These are phyloP conservation scores for Stylophora pistillata DNA, from an alignment of 64 coral and sea anemone species.

Conservation along the genomic window DNA sequence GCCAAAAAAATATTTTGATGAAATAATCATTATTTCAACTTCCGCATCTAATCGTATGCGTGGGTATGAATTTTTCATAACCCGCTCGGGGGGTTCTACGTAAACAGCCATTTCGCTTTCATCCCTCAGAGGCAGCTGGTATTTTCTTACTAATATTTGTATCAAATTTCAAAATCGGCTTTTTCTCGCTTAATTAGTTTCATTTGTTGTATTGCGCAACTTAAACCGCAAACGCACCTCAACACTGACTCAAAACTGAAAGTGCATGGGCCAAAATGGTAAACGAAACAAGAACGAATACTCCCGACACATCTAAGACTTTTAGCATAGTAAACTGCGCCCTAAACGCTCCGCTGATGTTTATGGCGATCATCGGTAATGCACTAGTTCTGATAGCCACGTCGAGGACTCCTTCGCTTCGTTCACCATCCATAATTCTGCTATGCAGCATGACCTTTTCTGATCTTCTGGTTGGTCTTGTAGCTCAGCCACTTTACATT, in stretches of 20 bases:
- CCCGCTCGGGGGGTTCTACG: too few species aligned
- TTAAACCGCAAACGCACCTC: too few species aligned
- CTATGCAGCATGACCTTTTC: not conserved
- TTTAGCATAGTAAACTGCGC: not conserved
- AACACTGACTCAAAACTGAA: not conserved
- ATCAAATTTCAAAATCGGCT: too few species aligned
- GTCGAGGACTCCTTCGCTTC: not conserved
- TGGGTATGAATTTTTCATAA: too few species aligned
- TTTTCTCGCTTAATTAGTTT: too few species aligned
- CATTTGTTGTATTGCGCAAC: too few species aligned
- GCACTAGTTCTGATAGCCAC: not conserved
- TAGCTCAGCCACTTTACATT: not conserved
- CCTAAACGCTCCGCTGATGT: not conserved
- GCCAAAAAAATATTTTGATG: too few species aligned
- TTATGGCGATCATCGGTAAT: not conserved
- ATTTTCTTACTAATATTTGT: too few species aligned
- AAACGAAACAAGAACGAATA: not conserved
- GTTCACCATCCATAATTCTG: not conserved
- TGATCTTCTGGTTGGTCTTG: conserved; percentile 1
- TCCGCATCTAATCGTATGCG: too few species aligned
- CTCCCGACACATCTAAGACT: not conserved
- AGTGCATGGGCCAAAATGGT: not conserved
- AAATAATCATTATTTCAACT: too few species aligned
- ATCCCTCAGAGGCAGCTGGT: too few species aligned
- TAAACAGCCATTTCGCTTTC: too few species aligned